Evolutionary conservation across 2,888 invertebrate genomes (phyloP).

Genomic region (Catotricha subobsoleta): DNA sequence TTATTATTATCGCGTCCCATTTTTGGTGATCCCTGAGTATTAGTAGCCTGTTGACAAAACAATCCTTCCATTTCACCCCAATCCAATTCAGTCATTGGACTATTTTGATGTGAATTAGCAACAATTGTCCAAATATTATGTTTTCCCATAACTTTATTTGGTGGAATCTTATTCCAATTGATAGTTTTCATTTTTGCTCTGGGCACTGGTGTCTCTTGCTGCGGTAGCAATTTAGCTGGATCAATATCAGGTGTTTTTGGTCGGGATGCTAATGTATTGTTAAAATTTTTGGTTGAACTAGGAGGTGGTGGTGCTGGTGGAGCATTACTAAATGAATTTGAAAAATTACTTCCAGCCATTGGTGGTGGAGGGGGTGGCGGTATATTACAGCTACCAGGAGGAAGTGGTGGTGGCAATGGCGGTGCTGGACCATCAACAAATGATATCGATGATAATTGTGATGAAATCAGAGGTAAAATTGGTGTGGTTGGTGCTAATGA

Average conservation of each 20-base stretch:
- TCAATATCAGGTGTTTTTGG: slow-evolving; percentile 20
- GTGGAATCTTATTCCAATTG: slow-evolving; percentile 95
- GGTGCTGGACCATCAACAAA: slow-evolving; percentile 15
- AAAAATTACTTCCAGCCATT: slow-evolving; percentile 13
- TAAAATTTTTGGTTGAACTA: neutral
- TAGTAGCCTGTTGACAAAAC: slow-evolving; percentile 71
- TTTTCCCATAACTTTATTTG: slow-evolving; percentile 74
- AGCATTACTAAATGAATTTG: slow-evolving; percentile 18
- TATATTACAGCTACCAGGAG: slow-evolving; percentile 20
- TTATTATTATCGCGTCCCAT: slow-evolving; percentile 26
- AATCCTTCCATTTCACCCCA: slow-evolving; percentile 89
- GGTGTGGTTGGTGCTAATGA: slow-evolving; percentile 26
- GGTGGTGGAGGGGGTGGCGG: slow-evolving; percentile 24
- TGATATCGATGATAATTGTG: slow-evolving; percentile 35
- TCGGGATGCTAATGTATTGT: too few species aligned
- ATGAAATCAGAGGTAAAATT: slow-evolving; percentile 20
- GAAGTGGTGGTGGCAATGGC: slow-evolving; percentile 18
- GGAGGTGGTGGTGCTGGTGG: slow-evolving; percentile 15
- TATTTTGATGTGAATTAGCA: slow-evolving; percentile 66
- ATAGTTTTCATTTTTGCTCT: slow-evolving; percentile 93
- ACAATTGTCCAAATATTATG: slow-evolving; percentile 88
- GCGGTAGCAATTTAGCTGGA: slow-evolving; percentile 45
- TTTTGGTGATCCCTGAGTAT: slow-evolving; percentile 35
- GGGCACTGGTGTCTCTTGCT: slow-evolving; percentile 85
- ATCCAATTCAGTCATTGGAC: slow-evolving; percentile 69